Base-by-base conservation (phyloP, 2,888 invertebrate species). In the Pantelozetes paolii region DNA sequence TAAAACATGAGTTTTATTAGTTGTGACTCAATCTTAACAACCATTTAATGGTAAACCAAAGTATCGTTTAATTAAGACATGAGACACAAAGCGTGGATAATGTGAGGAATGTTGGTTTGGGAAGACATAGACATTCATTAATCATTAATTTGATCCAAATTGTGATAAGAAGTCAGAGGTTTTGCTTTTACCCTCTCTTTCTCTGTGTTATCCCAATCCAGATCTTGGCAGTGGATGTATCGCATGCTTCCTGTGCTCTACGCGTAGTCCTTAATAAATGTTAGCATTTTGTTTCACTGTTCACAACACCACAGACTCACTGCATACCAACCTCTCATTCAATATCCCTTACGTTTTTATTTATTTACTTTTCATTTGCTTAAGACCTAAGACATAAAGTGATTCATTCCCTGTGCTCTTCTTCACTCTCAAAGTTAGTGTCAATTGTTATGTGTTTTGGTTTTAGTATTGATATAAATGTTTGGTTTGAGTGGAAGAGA, bases 81-180 rank as follows among this genome's bases (percentile, higher is more conserved):
- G 50, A 20, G 32, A 32, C 20, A 15, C 62, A 62, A 62, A 30
- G 30, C 62, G 62, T 62, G 36, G 62, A 62, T 62, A 62, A 62
- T 62, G 62, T 11, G 54, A 26, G 13, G 54, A 54, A 54, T 54
- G 54, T 26, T 5, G 13, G 32, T 15, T 32, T 42, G 1, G 11
- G 40, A n/a, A n/a, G n/a, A n/a, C n/a, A n/a, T n/a, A 42, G 40
- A 40, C 40, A 42, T 67, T 67, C 67, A 67, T 67, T 67, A 67
- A 67, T 67, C 67, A 67, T 67, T 42, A 42, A 67, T 42, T 23
- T 67, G 67, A 67, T 67, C 23, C 40, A 67, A 18, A 67, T 36
- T 67, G 11, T 23, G 67, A 67, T 67, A 42, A 67, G 23, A 67
- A 2, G 2, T 11, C 2, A 36, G 30, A 28, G 2, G n/a, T 18